Percentiles rank a stretch among this genome's conserved stretches.
Conservation (phyloP, 23 tunicate species). For the Styela plicata region DNA sequence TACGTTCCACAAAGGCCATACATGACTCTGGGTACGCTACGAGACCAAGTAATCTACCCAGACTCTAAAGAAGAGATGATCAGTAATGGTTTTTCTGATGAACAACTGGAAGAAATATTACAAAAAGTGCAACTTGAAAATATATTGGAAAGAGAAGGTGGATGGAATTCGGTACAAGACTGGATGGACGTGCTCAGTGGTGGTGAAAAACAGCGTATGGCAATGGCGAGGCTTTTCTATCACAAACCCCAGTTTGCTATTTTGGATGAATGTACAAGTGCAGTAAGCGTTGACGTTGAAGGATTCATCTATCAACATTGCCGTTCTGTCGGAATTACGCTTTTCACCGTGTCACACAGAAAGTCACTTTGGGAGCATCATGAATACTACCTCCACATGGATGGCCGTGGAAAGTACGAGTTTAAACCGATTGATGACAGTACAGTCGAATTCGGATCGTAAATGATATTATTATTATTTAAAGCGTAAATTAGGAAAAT, state of each 20-base stretch:
- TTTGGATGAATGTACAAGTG: conserved; percentile 89
- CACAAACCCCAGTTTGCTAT: conserved; percentile 96
- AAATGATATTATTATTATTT: too few species aligned
- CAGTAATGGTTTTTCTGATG: conserved; percentile 62
- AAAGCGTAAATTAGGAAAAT: too few species aligned
- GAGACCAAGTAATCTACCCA: conserved; percentile 91
- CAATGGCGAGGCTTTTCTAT: conserved; percentile 96
- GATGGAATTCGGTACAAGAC: conserved; percentile 87
- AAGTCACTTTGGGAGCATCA: conserved; percentile 88
- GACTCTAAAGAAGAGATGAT: conserved; percentile 59
- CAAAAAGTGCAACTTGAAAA: conserved; percentile 73
- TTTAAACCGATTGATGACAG: conserved; percentile 54
- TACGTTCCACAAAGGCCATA: conserved; percentile 94
- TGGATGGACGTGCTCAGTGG: conserved; percentile 99
- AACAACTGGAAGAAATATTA: conserved; percentile 51
- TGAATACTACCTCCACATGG: conserved; percentile 86
- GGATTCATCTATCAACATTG: conserved; percentile 89
- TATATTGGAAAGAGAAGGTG: conserved; percentile 75
- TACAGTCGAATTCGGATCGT: conserved; percentile 73
- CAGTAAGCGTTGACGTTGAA: conserved; percentile 94
- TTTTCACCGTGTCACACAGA: conserved; percentile 87
- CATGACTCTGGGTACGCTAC: conserved; percentile 82
- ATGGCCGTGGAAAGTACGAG: conserved; percentile 80
- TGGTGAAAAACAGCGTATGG: conserved; percentile 91
- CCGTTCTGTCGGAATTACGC: conserved; percentile 74